Base-by-base conservation (phyloP, 92 coral and sea anemone species). In the Pocillopora meandrina region DNA sequence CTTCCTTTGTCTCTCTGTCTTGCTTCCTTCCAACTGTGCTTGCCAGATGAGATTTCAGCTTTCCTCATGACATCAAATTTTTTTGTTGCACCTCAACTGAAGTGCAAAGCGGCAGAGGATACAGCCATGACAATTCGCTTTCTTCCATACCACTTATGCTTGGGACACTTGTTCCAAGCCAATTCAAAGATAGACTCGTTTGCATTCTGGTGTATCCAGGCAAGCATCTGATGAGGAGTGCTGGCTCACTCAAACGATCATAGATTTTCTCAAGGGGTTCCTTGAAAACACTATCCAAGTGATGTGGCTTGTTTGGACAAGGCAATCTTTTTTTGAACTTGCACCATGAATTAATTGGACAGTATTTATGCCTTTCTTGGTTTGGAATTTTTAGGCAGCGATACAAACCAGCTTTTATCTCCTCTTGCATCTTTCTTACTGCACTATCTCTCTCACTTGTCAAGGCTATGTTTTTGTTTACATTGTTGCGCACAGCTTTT, bases 141-240 rank as follows among this genome's bases (percentile, higher is more conserved):
- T 2, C 75, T 59, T 74, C 91, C 91, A 63, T 60, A 26, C 31
- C 31, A 26, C 31, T 26, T 26, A 26, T 26, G 31, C 31, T 26
- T 26, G 31, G 31, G 52, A 66, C 74, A 71, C 73, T 79, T 84
- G 77, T 89, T 89, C 86, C 86, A 84, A 7, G 84, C 82, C 17
- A 74, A 75, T 76, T 82, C 68, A 69, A 74, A 79, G 56, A 89
- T 82, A n/a, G 89, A 84, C 75, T 84, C 85, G 16, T 89, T 78
- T 73, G 88, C 86, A 84, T 89, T 84, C 55, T 79, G 85, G 89
- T 81, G 21, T 16, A 79, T 12, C 89, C 83, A 72, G 86, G 78
- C 61, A 79, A 62, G 35, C 89, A 89, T 56, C 86, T 84, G 35
- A 66, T 64, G 61, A 84, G 73, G 47, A 89, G 36, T 18, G 75